Evolutionary conservation across 1,140 invertebrate genomes (phyloP).

Genomic region (Sinonovacula constricta): DNA sequence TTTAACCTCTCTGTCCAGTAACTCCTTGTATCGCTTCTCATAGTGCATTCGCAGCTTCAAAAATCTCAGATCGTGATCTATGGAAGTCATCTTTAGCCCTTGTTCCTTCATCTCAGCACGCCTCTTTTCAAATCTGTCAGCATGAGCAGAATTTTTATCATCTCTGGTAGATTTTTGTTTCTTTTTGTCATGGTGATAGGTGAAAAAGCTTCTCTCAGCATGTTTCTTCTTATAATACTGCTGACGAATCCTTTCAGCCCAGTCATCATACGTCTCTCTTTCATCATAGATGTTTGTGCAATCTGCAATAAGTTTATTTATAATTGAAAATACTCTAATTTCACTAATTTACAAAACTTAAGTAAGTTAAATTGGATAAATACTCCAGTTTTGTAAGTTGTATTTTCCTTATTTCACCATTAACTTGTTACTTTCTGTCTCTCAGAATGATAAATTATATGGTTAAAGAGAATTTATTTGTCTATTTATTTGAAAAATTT

Average conservation of each 20-base stretch:
- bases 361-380: too few species aligned
- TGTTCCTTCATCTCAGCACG: constrained; percentile 56
- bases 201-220: constrained; percentile 23
- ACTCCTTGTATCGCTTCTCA: constrained; percentile 51
- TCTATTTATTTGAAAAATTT: too few species aligned
- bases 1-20: constrained; percentile 25
- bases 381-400: too few species aligned
- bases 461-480: too few species aligned
- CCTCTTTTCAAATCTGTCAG: constrained; percentile 24
- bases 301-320: too few species aligned
- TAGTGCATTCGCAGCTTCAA: constrained; percentile 55
- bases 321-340: too few species aligned
- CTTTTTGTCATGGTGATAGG: neutral
- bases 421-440: too few species aligned
- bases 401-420: too few species aligned
- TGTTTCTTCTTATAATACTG: constrained; percentile 40
- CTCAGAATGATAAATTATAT: too few species aligned
- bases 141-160: constrained; percentile 1
- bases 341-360: too few species aligned
- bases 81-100: constrained; percentile 54
- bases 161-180: constrained; percentile 38
- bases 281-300: neutral
- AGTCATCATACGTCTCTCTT: constrained; percentile 60
- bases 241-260: constrained; percentile 59
- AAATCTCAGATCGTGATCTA: constrained; percentile 25